Percentiles rank a stretch among this genome's conserved stretches.
phyloP scores from a whole-genome alignment of 2,797 vertebrate genomes.

The Clangula hyemalis region DNA sequence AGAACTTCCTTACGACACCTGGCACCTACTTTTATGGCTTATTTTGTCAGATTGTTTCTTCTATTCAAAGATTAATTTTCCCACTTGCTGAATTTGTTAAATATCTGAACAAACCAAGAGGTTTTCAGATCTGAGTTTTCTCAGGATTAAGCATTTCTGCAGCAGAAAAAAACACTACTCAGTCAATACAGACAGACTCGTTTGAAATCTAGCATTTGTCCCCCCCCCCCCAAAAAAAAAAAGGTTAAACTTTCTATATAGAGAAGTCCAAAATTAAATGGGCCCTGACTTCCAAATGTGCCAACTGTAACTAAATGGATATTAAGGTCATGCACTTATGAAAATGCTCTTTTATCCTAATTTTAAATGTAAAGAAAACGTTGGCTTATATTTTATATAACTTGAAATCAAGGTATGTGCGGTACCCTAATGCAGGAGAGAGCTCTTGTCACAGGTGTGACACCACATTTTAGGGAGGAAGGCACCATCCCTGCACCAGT shows the following conservation, averaged over 20 bases:
- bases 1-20: slow-evolving; percentile 66
- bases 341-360: neutral
- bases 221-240: neutral
- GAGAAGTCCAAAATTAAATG: neutral
- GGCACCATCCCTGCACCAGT: neutral
- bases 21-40: slow-evolving; percentile 68
- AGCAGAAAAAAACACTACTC: slow-evolving; percentile 29
- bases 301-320: neutral
- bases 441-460: neutral
- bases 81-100: slow-evolving; percentile 71
- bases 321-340: neutral
- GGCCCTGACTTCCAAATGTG: neutral
- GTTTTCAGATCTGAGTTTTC: slow-evolving; percentile 67
- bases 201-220: slow-evolving; percentile 30
- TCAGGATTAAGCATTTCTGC: slow-evolving; percentile 49
- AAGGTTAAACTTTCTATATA: neutral
- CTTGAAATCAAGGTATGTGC: neutral
- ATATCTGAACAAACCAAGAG: slow-evolving; percentile 61
- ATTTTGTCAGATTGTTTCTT: slow-evolving; percentile 70
- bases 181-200: slow-evolving; percentile 45
- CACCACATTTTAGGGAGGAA: neutral
- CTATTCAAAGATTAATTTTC: slow-evolving; percentile 73
- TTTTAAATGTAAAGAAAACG: neutral
- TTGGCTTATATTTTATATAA: neutral
- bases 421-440: neutral